Evolutionary conservation across 2,888 invertebrate species (phyloP), one percentile per base, ranked within the genome.

Genomic region (Cerastoderma edule): DNA sequence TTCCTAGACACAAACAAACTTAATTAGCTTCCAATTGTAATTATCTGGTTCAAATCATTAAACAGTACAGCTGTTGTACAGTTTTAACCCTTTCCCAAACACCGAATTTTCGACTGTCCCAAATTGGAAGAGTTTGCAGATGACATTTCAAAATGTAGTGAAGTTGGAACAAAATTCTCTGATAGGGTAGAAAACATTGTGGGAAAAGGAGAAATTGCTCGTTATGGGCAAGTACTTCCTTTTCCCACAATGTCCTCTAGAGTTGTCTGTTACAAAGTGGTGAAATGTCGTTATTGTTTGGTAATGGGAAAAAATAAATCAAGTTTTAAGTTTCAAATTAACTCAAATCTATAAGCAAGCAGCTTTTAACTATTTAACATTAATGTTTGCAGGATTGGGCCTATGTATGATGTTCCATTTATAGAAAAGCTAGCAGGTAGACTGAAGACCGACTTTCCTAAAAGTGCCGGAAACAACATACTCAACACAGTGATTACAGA

Each of bases 341-440:
- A n/a, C n/a, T n/a, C n/a, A n/a, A n/a, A n/a, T n/a, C n/a, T n/a
- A 22, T 50, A 22, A n/a, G 50, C 10, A 50, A 22, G 22, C 6
- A 16, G 22, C 10, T 50, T 10, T 13, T 10, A 50, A 30, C 4
- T 30, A 28, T 30, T 56, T 27, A 46, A 28, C 24, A 27, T 56
- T 50, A 0, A 19, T 67, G 3, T 46, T 67, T 75, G 24, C 48
- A 83, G 83, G 84, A 74, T 71, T 64, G 83, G 81, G 46, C 64
- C 60, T 35, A 75, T 85, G 53, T 81, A 78, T 53, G 73, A 72
- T 64, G 48, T 71, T 2, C n/a, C 53, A 28, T 84, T 75, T 70
- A 46, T 85, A 19, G 39, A 66, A 8, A 65, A 63, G 35, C 71
- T 83, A 44, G n/a, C 67, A 32, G 35, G 16, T 1, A 65, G 66